Conservation (phyloP, 1,140 invertebrate species). For the Parasteatoda tepidariorum region DNA sequence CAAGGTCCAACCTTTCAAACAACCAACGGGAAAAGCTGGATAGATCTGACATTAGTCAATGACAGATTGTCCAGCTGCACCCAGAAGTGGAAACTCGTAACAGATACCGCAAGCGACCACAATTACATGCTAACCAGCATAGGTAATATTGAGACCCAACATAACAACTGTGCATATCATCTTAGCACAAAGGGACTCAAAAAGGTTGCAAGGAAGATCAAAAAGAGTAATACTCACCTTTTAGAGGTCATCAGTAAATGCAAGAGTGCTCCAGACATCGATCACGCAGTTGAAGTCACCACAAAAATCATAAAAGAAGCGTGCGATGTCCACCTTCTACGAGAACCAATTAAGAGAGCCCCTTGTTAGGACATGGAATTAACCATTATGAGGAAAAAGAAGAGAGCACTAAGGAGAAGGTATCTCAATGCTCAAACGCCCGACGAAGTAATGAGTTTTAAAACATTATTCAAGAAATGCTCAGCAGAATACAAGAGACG, state of each 20-base stretch:
- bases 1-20: neutral
- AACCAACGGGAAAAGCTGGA: neutral
- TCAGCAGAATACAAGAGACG: neutral
- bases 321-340: neutral
- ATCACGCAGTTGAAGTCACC: neutral
- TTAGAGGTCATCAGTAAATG: neutral
- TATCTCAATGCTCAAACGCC: neutral
- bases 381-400: neutral
- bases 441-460: neutral
- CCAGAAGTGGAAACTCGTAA: neutral
- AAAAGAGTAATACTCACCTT: neutral
- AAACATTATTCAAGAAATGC: neutral
- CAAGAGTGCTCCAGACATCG: neutral
- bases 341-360: neutral
- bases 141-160: neutral
- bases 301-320: neutral
- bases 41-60: neutral
- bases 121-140: neutral
- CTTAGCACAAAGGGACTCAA: neutral
- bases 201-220: neutral
- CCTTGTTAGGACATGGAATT: neutral
- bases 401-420: neutral
- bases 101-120: neutral
- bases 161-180: neutral
- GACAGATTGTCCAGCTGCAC: neutral